Conservation (phyloP, 2,888 invertebrate species). For the Limnephilus marmoratus region DNA sequence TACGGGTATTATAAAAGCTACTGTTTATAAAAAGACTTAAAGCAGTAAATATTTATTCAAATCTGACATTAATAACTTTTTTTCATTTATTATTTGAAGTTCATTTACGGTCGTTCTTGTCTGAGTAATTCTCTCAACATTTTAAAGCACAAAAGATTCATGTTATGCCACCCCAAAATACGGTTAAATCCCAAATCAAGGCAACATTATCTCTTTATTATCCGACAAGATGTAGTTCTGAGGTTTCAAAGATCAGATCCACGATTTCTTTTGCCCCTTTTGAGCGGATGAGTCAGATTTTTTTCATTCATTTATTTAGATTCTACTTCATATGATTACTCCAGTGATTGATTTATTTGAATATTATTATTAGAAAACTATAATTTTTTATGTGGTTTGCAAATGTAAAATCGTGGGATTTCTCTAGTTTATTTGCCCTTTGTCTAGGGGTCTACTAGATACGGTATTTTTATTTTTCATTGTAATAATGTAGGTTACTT, state of each 20-base stretch:
- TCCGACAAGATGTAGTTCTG: no score
- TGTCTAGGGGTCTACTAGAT: neutral
- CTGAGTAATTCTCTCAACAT: neutral
- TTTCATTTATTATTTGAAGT: no score
- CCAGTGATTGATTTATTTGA: neutral
- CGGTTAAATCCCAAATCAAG: neutral
- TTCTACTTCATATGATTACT: neutral
- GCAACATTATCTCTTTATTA: neutral
- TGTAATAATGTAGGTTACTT: no score
- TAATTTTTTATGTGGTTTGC: neutral
- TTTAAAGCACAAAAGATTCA: neutral
- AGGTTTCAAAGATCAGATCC: no score
- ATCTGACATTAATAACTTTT: neutral
- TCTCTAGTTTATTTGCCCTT: neutral
- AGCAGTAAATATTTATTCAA: neutral
- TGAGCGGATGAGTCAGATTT: neutral
- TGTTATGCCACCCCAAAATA: neutral
- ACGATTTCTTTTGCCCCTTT: neutral
- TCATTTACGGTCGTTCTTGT: neutral
- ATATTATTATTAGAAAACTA: neutral
- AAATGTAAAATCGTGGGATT: neutral
- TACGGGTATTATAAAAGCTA: neutral
- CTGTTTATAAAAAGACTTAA: neutral
- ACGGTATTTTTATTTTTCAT: neutral
- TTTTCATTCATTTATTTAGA: neutral